Evolutionary conservation across 2,113 vertebrate genomes (phyloP), one percentile per base, ranked within the genome.

Genomic region (Tragelaphus scriptus): DNA sequence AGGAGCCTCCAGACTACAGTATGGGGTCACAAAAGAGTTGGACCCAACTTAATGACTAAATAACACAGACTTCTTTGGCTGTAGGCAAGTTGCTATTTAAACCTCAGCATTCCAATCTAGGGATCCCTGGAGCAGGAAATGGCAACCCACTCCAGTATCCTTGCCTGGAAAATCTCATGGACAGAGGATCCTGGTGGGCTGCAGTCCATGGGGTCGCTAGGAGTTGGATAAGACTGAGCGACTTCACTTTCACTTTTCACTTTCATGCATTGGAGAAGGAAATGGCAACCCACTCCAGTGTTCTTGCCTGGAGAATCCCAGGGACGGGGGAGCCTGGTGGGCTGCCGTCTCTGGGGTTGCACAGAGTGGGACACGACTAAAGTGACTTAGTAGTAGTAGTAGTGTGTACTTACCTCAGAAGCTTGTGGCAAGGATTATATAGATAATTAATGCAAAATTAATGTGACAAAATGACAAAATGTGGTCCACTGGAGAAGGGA

Each of bases 361-460:
- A 44, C 40, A 44, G 40, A 44, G 40, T 44, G 40, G 40, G 40
- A 44, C 40, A 44, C 40, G 40, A 44, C 40, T 44, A 44, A 44
- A 44, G 40, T 44, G 40, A 44, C 40, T 44, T 44, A 44, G 40
- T 44, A 44, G 40, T 44, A 88, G 84, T 56, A 44, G 40, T 44
- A 88, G 84, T 56, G 16, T 25, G 51, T 94, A 90, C 51, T 93
- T 95, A 90, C 14, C 63, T 92, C 51, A 86, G 77, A 94, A 94
- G 44, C 51, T 82, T 85, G 49, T 94, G 56, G 36, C 36, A 40
- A 79, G 51, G 51, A 65, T 86, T 82, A 71, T 82, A 71, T 30
- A 88, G 53, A 85, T 90, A 94, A 93, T 65, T 90, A 55, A 90
- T 90, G 23, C 44, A 93, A 93, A 90, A 86, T 23, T 71, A 40